Evolutionary conservation across 1,140 invertebrate species (phyloP), one percentile per base, ranked within the genome.

Genomic region (Leptinotarsa texana): DNA sequence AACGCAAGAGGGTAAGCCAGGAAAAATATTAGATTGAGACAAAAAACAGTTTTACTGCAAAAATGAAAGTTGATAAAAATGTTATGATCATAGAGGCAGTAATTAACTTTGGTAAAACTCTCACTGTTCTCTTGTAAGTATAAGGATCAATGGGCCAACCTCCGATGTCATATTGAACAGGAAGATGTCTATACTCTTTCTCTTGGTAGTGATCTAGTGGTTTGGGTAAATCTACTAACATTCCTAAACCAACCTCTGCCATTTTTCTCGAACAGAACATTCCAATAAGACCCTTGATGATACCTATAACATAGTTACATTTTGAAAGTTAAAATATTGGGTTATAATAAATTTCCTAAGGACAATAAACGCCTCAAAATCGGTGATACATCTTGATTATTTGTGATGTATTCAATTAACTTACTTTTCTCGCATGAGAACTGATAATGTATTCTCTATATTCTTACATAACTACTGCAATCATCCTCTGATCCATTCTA

Each of bases 91-190:
- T 24, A 65, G 21, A 21, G 17, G 21, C n/a, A 33, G 18, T 15
- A 65, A 21, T 33, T 13, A 70, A 78, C 69, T 76, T 76, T 13
- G 72, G 67, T 3, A 83, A 65, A 11, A 83, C 72, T 73, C 79
- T 79, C n/a, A 82, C 78, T 13, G 80, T 83, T 48, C 82, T 86
- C 79, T 85, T 76, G 33, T 82, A 82, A 2, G 88, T 87, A 69
- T 88, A 86, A 1, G 88, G 88, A 80, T 89, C 87, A 24, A 89
- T 79, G 17, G 88, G 87, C 85, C 86, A 88, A 13, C 88, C 88
- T 2, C 85, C 84, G 3, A 79, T 74, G 74, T 89, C 88, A 74
- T 88, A 89, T 13, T 85, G 78, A 3, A 89, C 86, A 17, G 73
- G 47, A 48, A 86, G 80, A 18, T 78, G 75, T 22, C 73, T 76